Evolutionary conservation across 2,113 vertebrate genomes (phyloP).

Genomic region (Collichthys lucidus): DNA sequence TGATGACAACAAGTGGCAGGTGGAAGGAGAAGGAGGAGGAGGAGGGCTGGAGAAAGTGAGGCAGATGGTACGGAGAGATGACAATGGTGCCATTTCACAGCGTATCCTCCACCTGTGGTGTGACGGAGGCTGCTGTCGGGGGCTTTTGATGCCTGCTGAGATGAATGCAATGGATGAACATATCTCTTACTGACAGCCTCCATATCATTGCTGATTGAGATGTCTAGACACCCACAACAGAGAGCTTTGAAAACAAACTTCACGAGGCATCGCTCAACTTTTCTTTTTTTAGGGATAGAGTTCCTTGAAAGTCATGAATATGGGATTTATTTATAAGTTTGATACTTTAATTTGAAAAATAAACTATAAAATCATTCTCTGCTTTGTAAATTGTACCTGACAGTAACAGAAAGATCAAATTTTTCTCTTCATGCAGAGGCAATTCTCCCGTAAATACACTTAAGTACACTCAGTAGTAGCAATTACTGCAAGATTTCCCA

Average conservation of each 20-base stretch:
- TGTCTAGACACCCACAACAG: slow-evolving; percentile 55
- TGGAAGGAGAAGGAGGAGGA: background rate
- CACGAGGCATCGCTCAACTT: slow-evolving; percentile 21
- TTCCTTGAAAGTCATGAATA: background rate
- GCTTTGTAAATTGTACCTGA: slow-evolving; percentile 9
- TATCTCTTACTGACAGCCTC: slow-evolving; percentile 63
- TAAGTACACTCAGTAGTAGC: background rate
- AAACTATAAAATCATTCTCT: background rate
- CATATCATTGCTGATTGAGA: slow-evolving; percentile 60
- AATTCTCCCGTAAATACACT: background rate
- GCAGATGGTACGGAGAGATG: slow-evolving; percentile 70
- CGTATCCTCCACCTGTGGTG: slow-evolving; percentile 78
- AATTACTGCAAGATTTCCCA: background rate
- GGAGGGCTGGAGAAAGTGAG: slow-evolving; percentile 58
- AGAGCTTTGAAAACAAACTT: slow-evolving; percentile 56
- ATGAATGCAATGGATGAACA: slow-evolving; percentile 66
- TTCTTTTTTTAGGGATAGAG: background rate
- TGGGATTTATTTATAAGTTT: background rate
- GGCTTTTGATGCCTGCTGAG: slow-evolving; percentile 68
- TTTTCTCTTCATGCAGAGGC: background rate
- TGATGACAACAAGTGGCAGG: slow-evolving; percentile 54
- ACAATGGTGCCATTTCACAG: slow-evolving; percentile 75
- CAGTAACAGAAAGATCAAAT: background rate
- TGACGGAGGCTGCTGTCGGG: slow-evolving; percentile 70
- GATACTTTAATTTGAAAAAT: background rate